These are phyloP conservation scores for Zoanthus gigantus DNA, from an alignment of 92 coral and sea anemone species.

Conservation along the genomic window DNA sequence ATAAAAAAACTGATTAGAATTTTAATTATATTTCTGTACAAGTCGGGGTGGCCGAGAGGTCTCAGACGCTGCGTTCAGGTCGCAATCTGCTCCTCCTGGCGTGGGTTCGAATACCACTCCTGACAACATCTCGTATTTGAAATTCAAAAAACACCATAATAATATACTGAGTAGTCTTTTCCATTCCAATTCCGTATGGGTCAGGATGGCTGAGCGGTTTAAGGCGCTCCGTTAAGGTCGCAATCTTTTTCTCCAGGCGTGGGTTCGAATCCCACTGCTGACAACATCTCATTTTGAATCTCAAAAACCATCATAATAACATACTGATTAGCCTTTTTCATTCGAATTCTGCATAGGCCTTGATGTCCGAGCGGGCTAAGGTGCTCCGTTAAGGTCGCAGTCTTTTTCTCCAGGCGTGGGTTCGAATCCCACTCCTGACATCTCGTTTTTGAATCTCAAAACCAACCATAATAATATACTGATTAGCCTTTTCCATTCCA, in stretches of 20 bases:
- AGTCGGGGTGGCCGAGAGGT: constrained; percentile 95
- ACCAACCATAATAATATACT: too few relatives aligned
- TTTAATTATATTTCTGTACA: too few relatives aligned
- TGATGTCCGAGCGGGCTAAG: background rate
- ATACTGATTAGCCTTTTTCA: too few relatives aligned
- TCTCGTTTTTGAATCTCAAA: too few relatives aligned
- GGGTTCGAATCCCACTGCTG: background rate
- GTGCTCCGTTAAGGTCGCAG: background rate
- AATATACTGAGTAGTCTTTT: too few relatives aligned
- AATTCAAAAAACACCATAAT: too few relatives aligned
- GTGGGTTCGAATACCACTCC: constrained; percentile 83
- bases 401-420: background rate
- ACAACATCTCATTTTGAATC: background rate
- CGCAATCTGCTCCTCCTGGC: constrained; percentile 99
- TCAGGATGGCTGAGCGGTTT: constrained; percentile 61
- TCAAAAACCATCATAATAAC: too few relatives aligned
- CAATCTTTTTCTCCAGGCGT: background rate
- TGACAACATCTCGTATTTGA: too few relatives aligned
- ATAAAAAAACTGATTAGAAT: too few relatives aligned
- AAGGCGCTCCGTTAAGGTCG: background rate
- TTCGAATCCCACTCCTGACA: background rate
- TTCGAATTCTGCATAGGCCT: too few relatives aligned
- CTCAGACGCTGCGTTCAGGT: constrained; percentile 99
- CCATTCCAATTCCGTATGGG: background rate
- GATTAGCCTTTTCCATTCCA: too few relatives aligned